Conservation (phyloP, 2,797 vertebrate genomes). For the Manis javanica region DNA sequence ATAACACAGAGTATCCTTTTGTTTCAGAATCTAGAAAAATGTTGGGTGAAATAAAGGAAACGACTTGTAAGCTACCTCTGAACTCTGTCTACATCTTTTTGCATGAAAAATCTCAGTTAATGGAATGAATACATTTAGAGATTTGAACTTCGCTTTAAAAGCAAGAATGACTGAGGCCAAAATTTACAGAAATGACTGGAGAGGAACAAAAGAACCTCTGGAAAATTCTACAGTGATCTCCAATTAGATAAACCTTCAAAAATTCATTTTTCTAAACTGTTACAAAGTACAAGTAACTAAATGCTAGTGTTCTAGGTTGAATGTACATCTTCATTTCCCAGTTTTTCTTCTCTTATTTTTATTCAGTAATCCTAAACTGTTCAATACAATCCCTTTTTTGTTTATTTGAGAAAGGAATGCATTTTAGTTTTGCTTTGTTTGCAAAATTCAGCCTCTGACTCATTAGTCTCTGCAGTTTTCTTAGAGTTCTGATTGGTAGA, state of each 20-base stretch:
- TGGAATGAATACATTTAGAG: slow-evolving; percentile 24
- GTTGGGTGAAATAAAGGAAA: neutral
- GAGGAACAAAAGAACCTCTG: neutral
- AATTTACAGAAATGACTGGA: slow-evolving; percentile 38
- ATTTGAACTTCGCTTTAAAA: slow-evolving; percentile 31
- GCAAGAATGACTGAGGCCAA: neutral
- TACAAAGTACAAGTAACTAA: neutral
- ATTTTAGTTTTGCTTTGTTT: slow-evolving; percentile 51
- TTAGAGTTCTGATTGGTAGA: slow-evolving; percentile 16
- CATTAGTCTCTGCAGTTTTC: neutral
- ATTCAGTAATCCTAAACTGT: neutral
- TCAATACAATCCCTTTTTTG: neutral
- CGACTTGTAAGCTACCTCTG: neutral
- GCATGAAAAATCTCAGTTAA: slow-evolving; percentile 8
- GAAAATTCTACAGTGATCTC: slow-evolving; percentile 4
- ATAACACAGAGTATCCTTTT: neutral
- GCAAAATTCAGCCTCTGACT: neutral
- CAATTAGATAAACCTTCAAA: slow-evolving; percentile 13
- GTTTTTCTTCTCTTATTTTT: neutral
- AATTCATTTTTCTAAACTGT: neutral
- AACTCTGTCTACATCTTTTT: neutral
- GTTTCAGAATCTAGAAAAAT: neutral
- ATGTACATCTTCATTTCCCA: neutral
- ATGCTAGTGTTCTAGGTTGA: neutral
- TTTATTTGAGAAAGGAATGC: neutral